A percentile compares a stretch with the other conserved stretches of the same genome.
Evolutionary conservation across 1,140 invertebrate species (phyloP).

Genomic region (Heterodera schachtii): DNA sequence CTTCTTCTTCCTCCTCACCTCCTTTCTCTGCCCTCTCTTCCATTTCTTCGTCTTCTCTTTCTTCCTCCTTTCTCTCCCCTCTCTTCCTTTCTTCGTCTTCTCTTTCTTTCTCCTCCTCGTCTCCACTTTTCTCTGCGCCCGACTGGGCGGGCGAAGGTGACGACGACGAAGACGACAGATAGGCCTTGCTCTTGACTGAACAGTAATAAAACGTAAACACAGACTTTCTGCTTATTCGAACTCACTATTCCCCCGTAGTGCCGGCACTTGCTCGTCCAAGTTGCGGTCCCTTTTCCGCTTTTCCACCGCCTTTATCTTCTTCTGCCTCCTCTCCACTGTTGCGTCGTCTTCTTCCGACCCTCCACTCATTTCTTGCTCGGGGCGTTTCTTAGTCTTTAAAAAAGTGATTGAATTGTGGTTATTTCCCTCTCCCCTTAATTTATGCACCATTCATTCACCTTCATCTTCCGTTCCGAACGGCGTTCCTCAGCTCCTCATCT

Average conservation of each 20-base stretch:
- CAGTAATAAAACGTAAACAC: too few species aligned
- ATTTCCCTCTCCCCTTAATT: too few species aligned
- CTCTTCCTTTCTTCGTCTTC: too few species aligned
- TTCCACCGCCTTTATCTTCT: conserved; percentile 23
- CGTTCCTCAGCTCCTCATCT: conserved; percentile 11
- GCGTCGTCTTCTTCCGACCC: conserved; percentile 12
- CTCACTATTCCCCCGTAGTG: conserved; percentile 42
- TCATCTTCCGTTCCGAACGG: conserved; percentile 25
- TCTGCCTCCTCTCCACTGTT: conserved; percentile 6
- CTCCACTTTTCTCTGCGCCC: neutral
- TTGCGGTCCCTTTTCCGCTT: conserved; percentile 6
- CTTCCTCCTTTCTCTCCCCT: neutral
- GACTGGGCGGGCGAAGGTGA: conserved; percentile 9
- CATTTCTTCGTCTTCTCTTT: neutral
- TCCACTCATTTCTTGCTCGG: conserved; percentile 18
- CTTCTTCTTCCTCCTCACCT: neutral
- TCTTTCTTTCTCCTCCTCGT: neutral
- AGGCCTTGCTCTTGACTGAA: conserved; percentile 48
- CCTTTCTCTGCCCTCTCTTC: neutral
- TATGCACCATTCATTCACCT: conserved; percentile 33
- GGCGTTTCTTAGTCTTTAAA: conserved; percentile 6
- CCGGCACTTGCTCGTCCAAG: conserved; percentile 34
- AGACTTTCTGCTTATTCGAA: neutral
- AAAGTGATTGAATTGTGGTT: too few species aligned
- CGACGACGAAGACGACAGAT: conserved; percentile 38